Base-by-base conservation (phyloP, 2,797 vertebrate species). In the Enteromius viviparus region DNA sequence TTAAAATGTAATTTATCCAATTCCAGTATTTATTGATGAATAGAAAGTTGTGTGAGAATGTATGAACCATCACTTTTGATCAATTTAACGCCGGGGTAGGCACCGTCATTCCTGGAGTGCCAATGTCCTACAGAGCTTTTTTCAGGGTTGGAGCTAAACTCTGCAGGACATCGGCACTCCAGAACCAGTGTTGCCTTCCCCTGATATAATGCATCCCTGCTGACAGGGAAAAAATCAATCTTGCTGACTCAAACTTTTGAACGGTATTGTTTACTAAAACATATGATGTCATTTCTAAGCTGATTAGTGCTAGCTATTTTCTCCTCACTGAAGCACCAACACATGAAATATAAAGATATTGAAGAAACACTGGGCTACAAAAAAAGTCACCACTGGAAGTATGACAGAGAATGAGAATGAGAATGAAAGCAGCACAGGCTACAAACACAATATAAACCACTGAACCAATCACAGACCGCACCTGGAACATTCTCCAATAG, bases 341-440 rank as follows among this genome's bases (percentile, higher is more conserved):
- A 82, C n/a, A 78, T 77, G 2, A 70, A 64, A 78, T 60, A 77
- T 78, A 29, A 68, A 55, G 32, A 77, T 76, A 42, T 10, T 15
- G 15, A 23, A 19, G 6, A 76, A 76, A 58, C 45, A 75, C 34
- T 65, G 58, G 6, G 14, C 45, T 26, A 17, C 74, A 51, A 37
- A 26, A 45, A 79, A 40, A 23, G 7, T 45, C 49, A 76, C 47
- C n/a, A 75, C 10, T 65, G 32, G n/a, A 65, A 42, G 26, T 71
- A 51, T 34, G 53, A 70, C 26, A 55, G 6, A 32, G 29, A 32
- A 32, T 14, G n/a, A 29, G 53, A 71, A 83, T 71, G 75, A 70
- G 29, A 78, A 62, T 51, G 37, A 76, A 55, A 71, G 9, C 29
- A 71, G 14, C 66, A 78, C 53, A 76, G 29, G 10, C 19, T 12